phyloP scores from a whole-genome alignment of 2,113 vertebrate genomes.

The Paramormyrops kingsleyae region DNA sequence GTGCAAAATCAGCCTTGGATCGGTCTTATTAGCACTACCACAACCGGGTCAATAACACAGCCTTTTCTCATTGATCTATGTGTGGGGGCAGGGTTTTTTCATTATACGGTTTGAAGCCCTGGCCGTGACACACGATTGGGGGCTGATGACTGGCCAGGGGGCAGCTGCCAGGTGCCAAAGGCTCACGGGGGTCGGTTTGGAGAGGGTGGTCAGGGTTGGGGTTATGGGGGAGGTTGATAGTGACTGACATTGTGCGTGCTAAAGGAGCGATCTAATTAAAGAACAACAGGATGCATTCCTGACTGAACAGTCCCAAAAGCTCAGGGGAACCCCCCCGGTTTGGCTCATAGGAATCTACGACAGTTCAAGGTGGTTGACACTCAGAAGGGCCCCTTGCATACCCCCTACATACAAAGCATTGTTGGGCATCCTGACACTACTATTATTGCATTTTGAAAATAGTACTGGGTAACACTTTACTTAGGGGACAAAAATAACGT shows the following conservation, averaged over 20 bases:
- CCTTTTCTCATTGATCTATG: background rate
- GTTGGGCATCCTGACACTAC: background rate
- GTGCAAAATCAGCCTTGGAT: background rate
- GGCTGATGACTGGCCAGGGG: background rate
- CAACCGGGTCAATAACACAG: background rate
- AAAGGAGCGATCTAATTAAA: conserved; percentile 16
- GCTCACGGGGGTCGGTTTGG: background rate
- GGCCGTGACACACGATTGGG: background rate
- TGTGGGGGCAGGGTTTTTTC: background rate
- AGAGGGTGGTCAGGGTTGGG: background rate
- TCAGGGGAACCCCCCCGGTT: background rate
- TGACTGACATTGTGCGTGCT: background rate
- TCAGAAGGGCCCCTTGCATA: background rate
- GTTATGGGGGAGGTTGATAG: background rate
- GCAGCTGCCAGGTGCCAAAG: background rate
- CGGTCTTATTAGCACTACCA: background rate
- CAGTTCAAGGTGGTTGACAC: background rate
- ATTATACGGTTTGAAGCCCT: background rate
- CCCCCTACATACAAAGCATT: background rate
- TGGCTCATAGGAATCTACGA: background rate
- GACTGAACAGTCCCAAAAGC: background rate
- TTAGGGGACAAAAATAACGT: background rate
- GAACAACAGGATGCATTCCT: background rate
- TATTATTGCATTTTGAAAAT: background rate
- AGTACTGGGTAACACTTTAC: background rate